These are phyloP conservation scores for Prenolepis imparis DNA, from an alignment of 2,888 invertebrate genomes.

Conservation along the genomic window DNA sequence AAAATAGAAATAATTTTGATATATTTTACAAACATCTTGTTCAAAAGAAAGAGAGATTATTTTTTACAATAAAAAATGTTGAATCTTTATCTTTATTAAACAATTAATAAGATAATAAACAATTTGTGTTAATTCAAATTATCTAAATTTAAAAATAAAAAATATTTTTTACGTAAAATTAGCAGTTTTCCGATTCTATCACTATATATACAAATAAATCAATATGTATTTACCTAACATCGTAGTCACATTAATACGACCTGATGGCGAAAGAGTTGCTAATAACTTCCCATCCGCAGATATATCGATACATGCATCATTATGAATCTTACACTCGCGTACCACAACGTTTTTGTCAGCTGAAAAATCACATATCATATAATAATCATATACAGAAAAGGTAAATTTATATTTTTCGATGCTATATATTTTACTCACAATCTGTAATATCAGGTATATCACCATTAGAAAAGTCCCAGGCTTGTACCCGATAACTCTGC, in stretches of 20 bases:
- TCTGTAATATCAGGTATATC: conserved; percentile 92
- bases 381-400: not conserved
- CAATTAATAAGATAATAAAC: not conserved
- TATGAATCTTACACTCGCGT: conserved; percentile 93
- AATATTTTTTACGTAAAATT: not conserved
- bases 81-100: no score
- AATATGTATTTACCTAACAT: conserved; percentile 88
- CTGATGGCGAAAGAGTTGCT: conserved; percentile 92
- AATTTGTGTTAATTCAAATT: not conserved
- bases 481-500: conserved; percentile 92
- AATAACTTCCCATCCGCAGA: conserved; percentile 93
- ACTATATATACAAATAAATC: not conserved
- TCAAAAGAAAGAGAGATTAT: no score
- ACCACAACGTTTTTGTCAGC: conserved; percentile 93
- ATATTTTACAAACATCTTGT: not conserved
- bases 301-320: conserved; percentile 95
- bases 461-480: conserved; percentile 93
- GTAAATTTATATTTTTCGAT: not conserved
- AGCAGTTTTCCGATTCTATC: not conserved
- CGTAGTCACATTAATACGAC: conserved; percentile 90
- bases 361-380: conserved; percentile 79
- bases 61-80: no score
- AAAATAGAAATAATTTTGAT: not conserved
- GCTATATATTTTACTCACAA: conserved; percentile 87
- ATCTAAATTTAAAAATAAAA: not conserved